Base-by-base conservation (phyloP, 2,888 invertebrate species). In the Seira sanloemensis region DNA sequence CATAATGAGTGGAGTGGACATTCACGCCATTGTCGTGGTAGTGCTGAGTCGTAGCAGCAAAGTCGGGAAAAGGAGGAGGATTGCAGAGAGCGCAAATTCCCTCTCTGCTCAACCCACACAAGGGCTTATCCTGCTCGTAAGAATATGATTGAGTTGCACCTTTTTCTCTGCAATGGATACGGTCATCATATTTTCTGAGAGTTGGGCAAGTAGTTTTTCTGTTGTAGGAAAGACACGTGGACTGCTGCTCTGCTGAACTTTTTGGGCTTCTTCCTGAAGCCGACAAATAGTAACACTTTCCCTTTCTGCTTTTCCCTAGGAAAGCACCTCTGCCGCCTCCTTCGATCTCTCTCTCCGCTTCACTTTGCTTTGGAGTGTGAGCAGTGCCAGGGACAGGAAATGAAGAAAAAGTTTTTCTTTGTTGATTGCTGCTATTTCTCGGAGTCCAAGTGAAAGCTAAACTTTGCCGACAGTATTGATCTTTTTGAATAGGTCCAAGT, bases 401-500 rank as follows among this genome's bases (percentile, higher is more conserved):
- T 67, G 76, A 71, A 71, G 62, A 71, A 78, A 78, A 78, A 78
- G 71, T 78, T 79, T 79, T 66, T 72, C 65, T 73, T 73, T 79
- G 65, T 79, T 71, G 37, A 21, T 16, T 62, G 62, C 62, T 62
- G 7, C n/a, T 62, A 62, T n/a, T 62, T 62, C 21, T 62, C 37
- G 7, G 37, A 37, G 37, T 12, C 23, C 21, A 62, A 62, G 62
- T 23, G 2, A 21, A 9, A 19, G 62, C 62, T 62, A 62, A 1
- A 23, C 54, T 72, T 72, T 72, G 65, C 46, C 62, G 66, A 73
- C 74, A 74, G 76, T 81, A 81, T 81, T 81, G 81, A 81, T 81
- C 81, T 67, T 67, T 79, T 79, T 62, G 62, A 62, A 62, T n/a
- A 21, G 74, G 69, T 62, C 62, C 62, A 23, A 62, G 74, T 71